phyloP scores from a whole-genome alignment of 64 coral and sea anemone species.

The Actinia equina region DNA sequence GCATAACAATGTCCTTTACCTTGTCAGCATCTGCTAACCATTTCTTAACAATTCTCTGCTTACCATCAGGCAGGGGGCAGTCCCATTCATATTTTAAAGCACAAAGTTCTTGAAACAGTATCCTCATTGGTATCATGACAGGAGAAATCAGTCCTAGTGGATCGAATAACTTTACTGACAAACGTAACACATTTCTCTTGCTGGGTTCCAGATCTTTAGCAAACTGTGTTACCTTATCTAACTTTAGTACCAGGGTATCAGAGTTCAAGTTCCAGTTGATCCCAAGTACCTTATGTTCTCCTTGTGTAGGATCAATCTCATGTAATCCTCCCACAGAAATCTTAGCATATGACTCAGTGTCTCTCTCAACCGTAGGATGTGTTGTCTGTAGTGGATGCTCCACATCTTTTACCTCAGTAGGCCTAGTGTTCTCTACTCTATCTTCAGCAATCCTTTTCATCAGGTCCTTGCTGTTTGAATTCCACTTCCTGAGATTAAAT shows the following conservation, averaged over 20 bases:
- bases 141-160: constrained; percentile 59
- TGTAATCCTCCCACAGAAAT: constrained; percentile 48
- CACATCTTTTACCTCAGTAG: background rate
- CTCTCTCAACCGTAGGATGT: background rate
- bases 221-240: constrained; percentile 23
- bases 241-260: constrained; percentile 29
- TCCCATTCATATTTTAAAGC: constrained; percentile 32
- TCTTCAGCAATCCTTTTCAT: background rate
- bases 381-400: background rate
- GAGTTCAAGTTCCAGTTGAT: constrained; percentile 42
- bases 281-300: constrained; percentile 56
- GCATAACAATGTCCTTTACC: background rate
- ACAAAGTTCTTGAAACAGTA: constrained; percentile 50
- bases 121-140: constrained; percentile 48
- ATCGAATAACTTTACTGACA: constrained; percentile 52
- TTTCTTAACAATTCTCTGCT: constrained; percentile 28
- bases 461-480: constrained; percentile 27
- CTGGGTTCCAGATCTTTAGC: constrained; percentile 21
- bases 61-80: constrained; percentile 23
- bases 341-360: constrained; percentile 48
- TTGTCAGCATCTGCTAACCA: constrained; percentile 7
- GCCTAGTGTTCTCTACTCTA: background rate
- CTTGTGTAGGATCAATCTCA: constrained; percentile 43
- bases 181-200: constrained; percentile 63
- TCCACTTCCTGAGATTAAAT: constrained; percentile 53